These are phyloP conservation scores for Parnassius apollo DNA, from an alignment of 2,888 invertebrate species.

Conservation along the genomic window DNA sequence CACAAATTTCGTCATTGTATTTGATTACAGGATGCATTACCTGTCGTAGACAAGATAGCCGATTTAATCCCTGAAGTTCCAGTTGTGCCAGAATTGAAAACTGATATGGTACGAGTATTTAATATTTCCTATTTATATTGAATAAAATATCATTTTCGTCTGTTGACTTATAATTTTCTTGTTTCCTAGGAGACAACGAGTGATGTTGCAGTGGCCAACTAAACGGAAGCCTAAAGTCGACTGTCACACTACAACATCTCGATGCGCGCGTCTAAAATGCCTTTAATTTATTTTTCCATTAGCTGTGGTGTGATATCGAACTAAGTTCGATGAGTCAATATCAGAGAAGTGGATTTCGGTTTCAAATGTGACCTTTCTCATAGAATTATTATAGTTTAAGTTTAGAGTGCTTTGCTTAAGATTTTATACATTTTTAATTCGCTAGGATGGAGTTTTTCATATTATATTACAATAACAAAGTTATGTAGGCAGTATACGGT, in stretches of 20 bases:
- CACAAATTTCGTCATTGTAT: not conserved
- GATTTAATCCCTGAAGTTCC: slow-evolving; percentile 72
- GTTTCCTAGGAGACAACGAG: slow-evolving; percentile 54
- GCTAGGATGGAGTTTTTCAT: slow-evolving; percentile 73
- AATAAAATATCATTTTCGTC: no score
- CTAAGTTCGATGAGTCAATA: slow-evolving; percentile 68
- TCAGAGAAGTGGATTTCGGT: slow-evolving; percentile 66
- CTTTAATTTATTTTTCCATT: slow-evolving; percentile 74
- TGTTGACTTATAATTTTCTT: slow-evolving; percentile 6
- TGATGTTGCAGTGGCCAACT: slow-evolving; percentile 58
- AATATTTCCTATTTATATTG: not conserved
- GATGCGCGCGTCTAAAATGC: slow-evolving; percentile 58
- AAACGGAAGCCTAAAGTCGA: slow-evolving; percentile 35
- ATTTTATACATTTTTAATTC: slow-evolving; percentile 77
- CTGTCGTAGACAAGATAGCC: slow-evolving; percentile 64
- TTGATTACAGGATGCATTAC: slow-evolving; percentile 59
- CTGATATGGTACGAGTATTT: slow-evolving; percentile 59
- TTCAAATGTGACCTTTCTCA: slow-evolving; percentile 67
- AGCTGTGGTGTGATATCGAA: slow-evolving; percentile 68
- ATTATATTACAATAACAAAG: slow-evolving; percentile 76
- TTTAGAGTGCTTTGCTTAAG: slow-evolving; percentile 81
- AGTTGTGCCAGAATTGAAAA: slow-evolving; percentile 65
- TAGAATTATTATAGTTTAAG: slow-evolving; percentile 76
- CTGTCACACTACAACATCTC: slow-evolving; percentile 34
- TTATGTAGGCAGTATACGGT: slow-evolving; percentile 81